Evolutionary conservation across 2,888 invertebrate genomes (phyloP).

Genomic region (Apoda limacodes): DNA sequence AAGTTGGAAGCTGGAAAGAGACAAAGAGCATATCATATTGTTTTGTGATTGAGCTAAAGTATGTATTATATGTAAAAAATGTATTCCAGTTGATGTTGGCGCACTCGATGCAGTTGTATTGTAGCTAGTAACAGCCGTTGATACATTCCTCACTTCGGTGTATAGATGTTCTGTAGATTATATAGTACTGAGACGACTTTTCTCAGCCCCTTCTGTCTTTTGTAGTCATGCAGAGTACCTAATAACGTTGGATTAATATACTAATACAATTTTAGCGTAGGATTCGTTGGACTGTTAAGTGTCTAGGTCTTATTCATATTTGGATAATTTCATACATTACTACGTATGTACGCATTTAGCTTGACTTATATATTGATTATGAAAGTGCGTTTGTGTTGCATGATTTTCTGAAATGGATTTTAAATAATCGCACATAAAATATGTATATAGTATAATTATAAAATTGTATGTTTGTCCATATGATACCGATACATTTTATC

Average conservation of each 20-base stretch:
- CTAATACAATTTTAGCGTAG: no score
- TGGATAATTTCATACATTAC: no score
- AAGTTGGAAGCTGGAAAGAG: no score
- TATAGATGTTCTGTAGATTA: conserved; percentile 57
- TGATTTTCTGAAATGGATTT: no score
- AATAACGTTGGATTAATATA: no score
- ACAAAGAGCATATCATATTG: conserved; percentile 51
- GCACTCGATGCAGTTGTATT: conserved; percentile 48
- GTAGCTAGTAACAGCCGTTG: conserved; percentile 30
- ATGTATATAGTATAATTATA: conserved; percentile 28
- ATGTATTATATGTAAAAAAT: conserved; percentile 28
- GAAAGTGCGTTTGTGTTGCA: no score
- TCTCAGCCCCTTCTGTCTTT: conserved; percentile 39
- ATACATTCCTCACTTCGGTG: conserved; percentile 42
- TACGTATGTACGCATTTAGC: no score
- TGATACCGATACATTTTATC: conserved; percentile 31
- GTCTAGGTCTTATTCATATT: no score
- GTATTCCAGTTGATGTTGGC: conserved; percentile 43
- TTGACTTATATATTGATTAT: no score
- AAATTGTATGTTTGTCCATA: conserved; percentile 32
- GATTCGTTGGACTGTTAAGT: no score
- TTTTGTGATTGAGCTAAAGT: conserved; percentile 48
- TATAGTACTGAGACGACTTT: no score
- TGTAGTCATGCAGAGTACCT: conserved; percentile 33
- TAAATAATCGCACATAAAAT: no score